Evolutionary conservation across 2,888 invertebrate species (phyloP).

Genomic region (Aproaerema taeniolella): DNA sequence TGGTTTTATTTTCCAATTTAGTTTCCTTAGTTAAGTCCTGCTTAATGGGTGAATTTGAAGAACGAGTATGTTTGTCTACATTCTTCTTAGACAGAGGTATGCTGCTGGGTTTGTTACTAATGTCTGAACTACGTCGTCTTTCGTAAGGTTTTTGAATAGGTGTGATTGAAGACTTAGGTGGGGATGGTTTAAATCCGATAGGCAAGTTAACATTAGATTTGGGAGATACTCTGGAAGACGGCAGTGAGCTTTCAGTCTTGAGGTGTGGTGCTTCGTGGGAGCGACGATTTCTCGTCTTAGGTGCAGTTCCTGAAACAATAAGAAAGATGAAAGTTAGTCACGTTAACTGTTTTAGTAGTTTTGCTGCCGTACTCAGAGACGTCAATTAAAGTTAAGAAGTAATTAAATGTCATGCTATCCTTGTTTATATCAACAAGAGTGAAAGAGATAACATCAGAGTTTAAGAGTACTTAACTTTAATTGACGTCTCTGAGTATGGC

Average conservation of each 20-base stretch:
- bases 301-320: conserved; percentile 61
- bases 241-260: conserved; percentile 67
- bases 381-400: too few relatives aligned
- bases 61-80: conserved; percentile 43
- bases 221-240: conserved; percentile 69
- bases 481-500: too few relatives aligned
- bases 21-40: conserved; percentile 34
- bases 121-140: conserved; percentile 55
- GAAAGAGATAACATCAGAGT: too few relatives aligned
- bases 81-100: conserved; percentile 65
- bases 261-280: conserved; percentile 54
- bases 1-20: conserved; percentile 47
- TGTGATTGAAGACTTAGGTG: conserved; percentile 42
- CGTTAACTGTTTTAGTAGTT: neutral
- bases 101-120: conserved; percentile 52
- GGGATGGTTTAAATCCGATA: conserved; percentile 50
- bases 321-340: conserved; percentile 24
- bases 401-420: too few relatives aligned
- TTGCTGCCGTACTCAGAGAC: too few relatives aligned
- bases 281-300: conserved; percentile 57
- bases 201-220: conserved; percentile 58
- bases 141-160: conserved; percentile 45
- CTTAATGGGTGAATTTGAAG: conserved; percentile 57
- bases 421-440: too few relatives aligned
- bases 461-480: too few relatives aligned